Evolutionary conservation across 1,140 invertebrate species (phyloP).

Genomic region (Drosophila sulfurigaster): DNA sequence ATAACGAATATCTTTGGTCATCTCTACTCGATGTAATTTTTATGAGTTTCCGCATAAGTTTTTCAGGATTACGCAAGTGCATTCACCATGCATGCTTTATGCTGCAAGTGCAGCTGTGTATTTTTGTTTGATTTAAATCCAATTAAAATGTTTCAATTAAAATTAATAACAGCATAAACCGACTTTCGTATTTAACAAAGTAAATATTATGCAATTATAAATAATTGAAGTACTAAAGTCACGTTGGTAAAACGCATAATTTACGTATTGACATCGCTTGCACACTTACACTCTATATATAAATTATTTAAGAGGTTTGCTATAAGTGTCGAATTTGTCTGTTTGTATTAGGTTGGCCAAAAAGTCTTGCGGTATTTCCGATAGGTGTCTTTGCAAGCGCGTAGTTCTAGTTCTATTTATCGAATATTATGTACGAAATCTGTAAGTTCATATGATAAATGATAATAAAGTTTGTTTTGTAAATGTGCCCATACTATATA

Average conservation of each 20-base stretch:
- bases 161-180: constrained; percentile 69
- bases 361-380: too few relatives aligned
- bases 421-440: too few relatives aligned
- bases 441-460: too few relatives aligned
- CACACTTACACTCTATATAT: not conserved
- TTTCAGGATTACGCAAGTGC: constrained; percentile 33
- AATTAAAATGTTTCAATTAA: constrained; percentile 81
- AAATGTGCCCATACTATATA: too few relatives aligned
- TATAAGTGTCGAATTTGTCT: too few relatives aligned
- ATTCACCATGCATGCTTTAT: not conserved
- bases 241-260: constrained; percentile 52
- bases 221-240: constrained; percentile 79
- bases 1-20: too few relatives aligned
- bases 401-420: too few relatives aligned
- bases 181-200: constrained; percentile 68
- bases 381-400: too few relatives aligned
- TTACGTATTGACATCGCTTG: constrained; percentile 22
- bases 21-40: not conserved
- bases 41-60: constrained; percentile 29
- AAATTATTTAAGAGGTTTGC: not conserved
- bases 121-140: constrained; percentile 68
- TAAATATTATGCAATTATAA: constrained; percentile 81
- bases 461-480: too few relatives aligned
- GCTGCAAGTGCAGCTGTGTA: constrained; percentile 7
- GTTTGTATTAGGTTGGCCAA: too few relatives aligned